Evolutionary conservation across 30 jellyfish, hydroid and myxozoan genomes (phyloP), one percentile per base, ranked within the genome.

Genomic region (Chrysaora quinquecirrha): DNA sequence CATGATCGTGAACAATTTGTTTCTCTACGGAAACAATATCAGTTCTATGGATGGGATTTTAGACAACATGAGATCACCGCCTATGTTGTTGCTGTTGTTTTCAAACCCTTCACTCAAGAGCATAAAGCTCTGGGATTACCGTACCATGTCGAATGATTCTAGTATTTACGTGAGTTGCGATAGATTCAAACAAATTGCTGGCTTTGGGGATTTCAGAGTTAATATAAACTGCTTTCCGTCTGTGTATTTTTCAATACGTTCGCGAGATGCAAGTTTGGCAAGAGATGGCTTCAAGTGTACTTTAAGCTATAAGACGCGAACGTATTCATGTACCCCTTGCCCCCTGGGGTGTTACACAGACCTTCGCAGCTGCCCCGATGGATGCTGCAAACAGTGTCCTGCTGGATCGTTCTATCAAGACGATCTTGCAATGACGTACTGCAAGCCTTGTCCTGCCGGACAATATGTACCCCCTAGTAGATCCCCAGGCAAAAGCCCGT

Each of bases 351-450:
- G 43, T 29, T 23, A n/a, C 29, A 31, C 20, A 3, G 65, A 10
- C 0, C 34, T 24, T 6, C n/a, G n/a, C n/a, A 19, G 28, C 1
- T 3, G 30, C 1, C 22, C 31, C 29, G 71, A 28, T 0, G 60
- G 43, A 25, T 1, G 30, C 1, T 84, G 95, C 74, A 60, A 4
- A 7, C 48, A 25, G 12, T 84, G 95, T 65, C 88, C 95, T 16
- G 46, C 88, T 19, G 95, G 95, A 0, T 38, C 63, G 4, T 84
- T 72, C 66, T 84, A 56, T 38, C 88, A 73, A 66, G 88, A 84
- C 43, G 78, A 74, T 24, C 16, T 73, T 23, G 95, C 83, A 1
- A 24, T 33, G 38, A 48, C 52, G 18, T 30, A 30, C 21, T 84
- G 95, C 58, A 84, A 84, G 38, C 16, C 6, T 12, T 84, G 95